Percentiles rank a stretch among this genome's conserved stretches.
Evolutionary conservation across 2,113 vertebrate genomes (phyloP).

Genomic region (Donacobius atricapilla): DNA sequence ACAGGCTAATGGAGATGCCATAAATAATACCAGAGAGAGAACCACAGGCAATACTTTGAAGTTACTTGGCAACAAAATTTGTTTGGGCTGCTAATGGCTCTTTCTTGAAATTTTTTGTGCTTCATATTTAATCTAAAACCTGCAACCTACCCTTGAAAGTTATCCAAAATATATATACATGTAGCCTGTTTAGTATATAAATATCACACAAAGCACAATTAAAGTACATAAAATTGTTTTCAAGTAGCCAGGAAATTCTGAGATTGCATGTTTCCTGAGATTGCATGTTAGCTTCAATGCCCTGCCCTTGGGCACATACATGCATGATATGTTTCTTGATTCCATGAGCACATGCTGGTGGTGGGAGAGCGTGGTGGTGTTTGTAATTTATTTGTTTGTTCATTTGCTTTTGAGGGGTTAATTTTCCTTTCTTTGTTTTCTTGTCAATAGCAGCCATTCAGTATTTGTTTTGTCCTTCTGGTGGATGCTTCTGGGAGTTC

Average conservation of each 20-base stretch:
- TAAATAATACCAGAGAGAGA: background rate
- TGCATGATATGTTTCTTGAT: background rate
- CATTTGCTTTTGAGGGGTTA: background rate
- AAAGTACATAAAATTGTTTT: background rate
- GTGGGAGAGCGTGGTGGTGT: no score
- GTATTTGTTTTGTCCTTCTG: background rate
- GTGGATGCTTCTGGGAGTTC: background rate
- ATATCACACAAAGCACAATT: background rate
- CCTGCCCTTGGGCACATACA: background rate
- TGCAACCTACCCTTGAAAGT: background rate
- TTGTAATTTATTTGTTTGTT: background rate
- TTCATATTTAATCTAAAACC: background rate
- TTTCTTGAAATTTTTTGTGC: background rate
- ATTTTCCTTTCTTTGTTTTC: background rate
- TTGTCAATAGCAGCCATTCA: background rate
- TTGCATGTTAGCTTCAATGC: background rate
- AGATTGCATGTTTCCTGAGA: no score
- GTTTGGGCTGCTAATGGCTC: background rate
- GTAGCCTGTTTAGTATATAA: background rate
- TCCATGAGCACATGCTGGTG: background rate
- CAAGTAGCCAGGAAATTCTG: background rate
- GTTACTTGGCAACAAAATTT: constrained; percentile 5
- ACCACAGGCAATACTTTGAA: background rate
- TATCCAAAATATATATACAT: background rate
- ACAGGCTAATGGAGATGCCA: background rate